Conservation (phyloP, 2,797 vertebrate species). For the Cyclopterus lumpus region DNA sequence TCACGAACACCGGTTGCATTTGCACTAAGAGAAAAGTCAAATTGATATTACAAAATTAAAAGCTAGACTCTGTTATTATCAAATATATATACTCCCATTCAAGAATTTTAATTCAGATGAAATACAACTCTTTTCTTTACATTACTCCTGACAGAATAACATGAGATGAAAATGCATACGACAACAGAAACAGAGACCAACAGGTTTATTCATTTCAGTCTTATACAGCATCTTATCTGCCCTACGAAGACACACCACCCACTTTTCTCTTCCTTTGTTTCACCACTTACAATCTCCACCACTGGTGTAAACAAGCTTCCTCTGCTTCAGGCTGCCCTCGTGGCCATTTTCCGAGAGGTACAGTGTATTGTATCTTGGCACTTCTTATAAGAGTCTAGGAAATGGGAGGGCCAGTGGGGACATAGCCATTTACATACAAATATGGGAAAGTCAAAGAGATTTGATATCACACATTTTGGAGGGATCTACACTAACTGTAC, state of each 20-base stretch:
- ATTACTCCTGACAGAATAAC: not conserved
- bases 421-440: not conserved
- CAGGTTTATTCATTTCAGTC: not conserved
- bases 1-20: not conserved
- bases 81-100: not conserved
- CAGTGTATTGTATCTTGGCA: slow-evolving; percentile 18
- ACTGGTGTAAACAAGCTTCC: slow-evolving; percentile 25
- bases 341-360: slow-evolving; percentile 34
- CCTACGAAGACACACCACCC: not conserved
- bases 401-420: slow-evolving; percentile 6
- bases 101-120: not conserved
- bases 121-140: not conserved
- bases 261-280: slow-evolving; percentile 33
- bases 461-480: not conserved
- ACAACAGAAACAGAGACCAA: not conserved
- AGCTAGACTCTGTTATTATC: not conserved
- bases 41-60: not conserved
- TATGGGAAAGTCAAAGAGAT: not conserved
- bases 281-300: slow-evolving; percentile 10
- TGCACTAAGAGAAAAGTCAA: not conserved
- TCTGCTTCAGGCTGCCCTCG: slow-evolving; percentile 28
- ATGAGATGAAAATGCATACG: not conserved
- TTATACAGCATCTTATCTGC: not conserved
- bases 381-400: slow-evolving; percentile 8
- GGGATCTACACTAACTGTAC: not conserved